These are phyloP conservation scores for Drosophila kepulauana DNA, from an alignment of 1,140 invertebrate genomes.

Conservation along the genomic window DNA sequence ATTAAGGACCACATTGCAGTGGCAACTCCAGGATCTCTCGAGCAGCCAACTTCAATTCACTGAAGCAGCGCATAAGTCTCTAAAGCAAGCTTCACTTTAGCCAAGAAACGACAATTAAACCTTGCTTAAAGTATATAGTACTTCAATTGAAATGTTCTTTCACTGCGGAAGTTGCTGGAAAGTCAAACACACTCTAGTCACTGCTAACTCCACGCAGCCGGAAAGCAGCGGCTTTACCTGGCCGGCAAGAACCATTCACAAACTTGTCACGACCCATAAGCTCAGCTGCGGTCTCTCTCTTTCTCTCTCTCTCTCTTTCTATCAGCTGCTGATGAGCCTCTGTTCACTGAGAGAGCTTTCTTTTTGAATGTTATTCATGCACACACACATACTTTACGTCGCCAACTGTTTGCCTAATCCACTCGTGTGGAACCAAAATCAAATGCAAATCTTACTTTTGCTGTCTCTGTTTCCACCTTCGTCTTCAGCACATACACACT, in stretches of 20 bases:
- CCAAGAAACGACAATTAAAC: not conserved
- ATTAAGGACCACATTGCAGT: too few relatives aligned
- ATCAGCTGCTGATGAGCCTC: slow-evolving; percentile 13
- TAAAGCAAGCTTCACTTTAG: too few relatives aligned
- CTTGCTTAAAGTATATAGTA: slow-evolving; percentile 1
- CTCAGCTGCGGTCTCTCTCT: slow-evolving; percentile 2
- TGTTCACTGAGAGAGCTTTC: slow-evolving; percentile 37
- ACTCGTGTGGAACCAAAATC: slow-evolving; percentile 44
- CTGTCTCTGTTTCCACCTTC: slow-evolving; percentile 36
- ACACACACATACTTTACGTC: not conserved
- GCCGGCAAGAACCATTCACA: slow-evolving; percentile 37
- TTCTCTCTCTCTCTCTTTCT: slow-evolving; percentile 2
- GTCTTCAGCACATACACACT: slow-evolving; percentile 17
- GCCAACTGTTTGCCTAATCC: slow-evolving; percentile 35
- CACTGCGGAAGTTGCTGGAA: slow-evolving; percentile 20
- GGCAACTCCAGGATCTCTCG: not conserved
- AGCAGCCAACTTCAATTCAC: not conserved
- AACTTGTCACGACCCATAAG: slow-evolving; percentile 42
- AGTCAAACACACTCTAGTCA: slow-evolving; percentile 3
- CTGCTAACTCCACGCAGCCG: slow-evolving; percentile 19
- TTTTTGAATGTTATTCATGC: slow-evolving; percentile 15
- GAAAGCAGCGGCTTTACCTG: slow-evolving; percentile 12
- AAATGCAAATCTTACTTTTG: slow-evolving; percentile 45
- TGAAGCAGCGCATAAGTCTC: too few relatives aligned
- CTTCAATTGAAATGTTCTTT: not conserved